phyloP scores from a whole-genome alignment of 1,140 invertebrate species.

The Glossosoma conforme region DNA sequence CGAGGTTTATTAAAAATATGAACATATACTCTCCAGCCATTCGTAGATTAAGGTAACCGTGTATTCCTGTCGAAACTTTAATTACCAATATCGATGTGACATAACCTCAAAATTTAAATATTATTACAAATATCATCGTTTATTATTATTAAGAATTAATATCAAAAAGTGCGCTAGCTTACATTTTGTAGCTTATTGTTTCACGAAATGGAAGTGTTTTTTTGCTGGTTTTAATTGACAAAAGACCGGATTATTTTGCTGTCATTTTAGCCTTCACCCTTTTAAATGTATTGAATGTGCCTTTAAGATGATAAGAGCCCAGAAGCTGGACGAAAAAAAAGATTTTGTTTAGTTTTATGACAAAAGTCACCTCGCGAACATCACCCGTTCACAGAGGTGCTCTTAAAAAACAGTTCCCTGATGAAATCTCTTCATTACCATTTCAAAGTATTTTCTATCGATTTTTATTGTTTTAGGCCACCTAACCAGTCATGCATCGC shows the following conservation, averaged over 20 bases:
- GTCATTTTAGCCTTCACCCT: background rate
- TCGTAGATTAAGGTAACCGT: conserved; percentile 15
- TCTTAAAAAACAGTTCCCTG: background rate
- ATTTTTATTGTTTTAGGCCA: no score
- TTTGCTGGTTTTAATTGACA: no score
- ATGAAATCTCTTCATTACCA: background rate
- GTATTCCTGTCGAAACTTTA: no score
- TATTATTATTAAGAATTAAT: background rate
- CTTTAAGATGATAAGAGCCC: background rate
- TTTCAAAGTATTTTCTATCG: background rate
- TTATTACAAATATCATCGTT: background rate
- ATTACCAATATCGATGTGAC: background rate
- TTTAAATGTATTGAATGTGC: background rate
- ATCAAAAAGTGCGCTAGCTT: background rate
- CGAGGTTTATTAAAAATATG: no score
- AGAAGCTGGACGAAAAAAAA: background rate
- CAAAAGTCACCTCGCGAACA: no score
- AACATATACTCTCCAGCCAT: conserved; percentile 17
- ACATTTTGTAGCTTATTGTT: no score
- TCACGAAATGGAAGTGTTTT: no score
- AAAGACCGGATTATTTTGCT: background rate
- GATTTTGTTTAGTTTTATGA: no score
- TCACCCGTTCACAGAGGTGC: background rate
- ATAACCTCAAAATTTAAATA: conserved; percentile 2
- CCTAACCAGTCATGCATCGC: no score